Evolutionary conservation across 2,888 invertebrate genomes (phyloP), one percentile per base, ranked within the genome.

Genomic region (Diaphora mendica): DNA sequence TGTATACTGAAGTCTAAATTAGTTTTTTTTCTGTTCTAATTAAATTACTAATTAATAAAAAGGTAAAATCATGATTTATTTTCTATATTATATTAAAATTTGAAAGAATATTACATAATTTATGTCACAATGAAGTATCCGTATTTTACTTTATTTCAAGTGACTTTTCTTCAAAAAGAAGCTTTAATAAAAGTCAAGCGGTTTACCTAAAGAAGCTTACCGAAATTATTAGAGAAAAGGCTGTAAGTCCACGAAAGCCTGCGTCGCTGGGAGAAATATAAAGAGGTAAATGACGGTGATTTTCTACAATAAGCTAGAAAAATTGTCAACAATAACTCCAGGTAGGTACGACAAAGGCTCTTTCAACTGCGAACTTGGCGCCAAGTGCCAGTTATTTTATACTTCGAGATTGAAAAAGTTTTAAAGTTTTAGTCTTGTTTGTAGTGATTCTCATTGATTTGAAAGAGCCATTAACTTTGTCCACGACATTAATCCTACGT

Each of bases 301-400:
- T 91, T 89, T 79, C 84, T 76, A 88, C 89, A 91, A 89, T 91
- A 89, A 91, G 89, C 89, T 85, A 86, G 91, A 92, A 90, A 93
- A 91, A 92, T 91, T 80, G 85, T 83, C 78, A 64, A 85, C 89
- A 88, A 90, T 91, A 91, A 87, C 85, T 88, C 79, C 72, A 64
- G 81, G 83, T 86, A 86, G 84, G 79, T 78, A 69, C 55, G 17
- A 44, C 26, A 30, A 30, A 62, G 48, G 23, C 9, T 23, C 30
- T 30, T 62, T 30, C 30, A 62, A 30, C 15, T 26, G 15, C 17
- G 30, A 30, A 62, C 30, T 62, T 30, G 62, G 62, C n/a, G 17
- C 26, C 68, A 55, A 55, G 68, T 69, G 68, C 26, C 55, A 59
- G 9, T 39, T 15, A 39, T 35, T 39, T 55, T 59, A 26, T 69